Evolutionary conservation across 92 coral and sea anemone species (phyloP), one percentile per base, ranked within the genome.

Genomic region (Paragorgia papillata): DNA sequence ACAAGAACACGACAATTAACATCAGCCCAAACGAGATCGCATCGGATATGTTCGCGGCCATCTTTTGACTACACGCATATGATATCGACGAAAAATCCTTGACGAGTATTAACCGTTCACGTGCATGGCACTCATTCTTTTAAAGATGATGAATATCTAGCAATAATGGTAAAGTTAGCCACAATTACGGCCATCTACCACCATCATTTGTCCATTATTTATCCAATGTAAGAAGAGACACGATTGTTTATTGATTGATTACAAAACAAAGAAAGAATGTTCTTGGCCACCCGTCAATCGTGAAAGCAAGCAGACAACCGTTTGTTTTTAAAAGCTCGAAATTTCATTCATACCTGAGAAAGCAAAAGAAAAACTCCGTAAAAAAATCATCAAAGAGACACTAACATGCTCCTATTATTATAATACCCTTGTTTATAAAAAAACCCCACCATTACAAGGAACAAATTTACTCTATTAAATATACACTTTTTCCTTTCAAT

Each of bases 261-360:
- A 71, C 78, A 71, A 71, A 71, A 71, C 15, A 53, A 9, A 24
- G 18, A 21, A 71, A 19, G 53, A 71, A 71, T 71, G 78, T 71
- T 1, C 0, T 13, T 33, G 64, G 78, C 51, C 78, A 71, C 78
- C 78, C 60, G 78, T 71, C 13, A 51, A 14, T 37, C 9, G 40
- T 71, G 64, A 71, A 71, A 71, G 50, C 64, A 25, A 51, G 31
- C 78, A 71, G 15, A 64, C 63, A 71, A 71, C 48, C 64, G 78
- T 71, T 54, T 49, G n/a, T n/a, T n/a, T n/a, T n/a, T n/a, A n/a
- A n/a, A n/a, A n/a, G n/a, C n/a, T n/a, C n/a, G n/a, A n/a, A n/a
- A n/a, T n/a, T n/a, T n/a, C n/a, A n/a, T n/a, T n/a, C n/a, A 20
- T 1, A n/a, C 31, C 18, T 24, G 10, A 71, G 22, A 13, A 10